These are phyloP conservation scores for Syrphus vitripennis DNA, from an alignment of 2,888 invertebrate species.

Conservation along the genomic window DNA sequence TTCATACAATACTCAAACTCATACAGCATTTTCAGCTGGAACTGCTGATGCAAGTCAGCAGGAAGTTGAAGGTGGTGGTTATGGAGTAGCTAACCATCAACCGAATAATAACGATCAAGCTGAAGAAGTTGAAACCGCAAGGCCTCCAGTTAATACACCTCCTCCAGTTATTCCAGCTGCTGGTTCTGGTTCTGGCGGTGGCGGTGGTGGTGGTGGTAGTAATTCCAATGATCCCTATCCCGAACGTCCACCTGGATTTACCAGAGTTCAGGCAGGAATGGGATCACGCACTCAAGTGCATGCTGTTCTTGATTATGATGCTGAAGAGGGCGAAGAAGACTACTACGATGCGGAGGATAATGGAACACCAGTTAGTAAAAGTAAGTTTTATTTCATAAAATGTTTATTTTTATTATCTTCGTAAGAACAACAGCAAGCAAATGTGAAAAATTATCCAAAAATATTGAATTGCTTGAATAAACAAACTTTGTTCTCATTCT, in stretches of 20 bases:
- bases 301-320: slow-evolving; percentile 81
- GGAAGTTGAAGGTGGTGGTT: slow-evolving; percentile 61
- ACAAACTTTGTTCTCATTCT: no score
- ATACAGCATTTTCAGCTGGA: slow-evolving; percentile 64
- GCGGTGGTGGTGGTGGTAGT: slow-evolving; percentile 43
- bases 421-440: no score
- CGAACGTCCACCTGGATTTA: slow-evolving; percentile 85
- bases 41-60: slow-evolving; percentile 60
- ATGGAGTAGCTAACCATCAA: slow-evolving; percentile 56
- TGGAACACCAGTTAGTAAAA: slow-evolving; percentile 73
- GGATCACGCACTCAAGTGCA: slow-evolving; percentile 82
- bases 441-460: no score
- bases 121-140: slow-evolving; percentile 16
- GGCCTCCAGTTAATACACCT: slow-evolving; percentile 17
- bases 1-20: slow-evolving; percentile 74
- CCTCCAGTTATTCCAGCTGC: slow-evolving; percentile 25
- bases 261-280: slow-evolving; percentile 84
- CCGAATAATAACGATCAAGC: slow-evolving; percentile 33
- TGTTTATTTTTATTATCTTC: no score
- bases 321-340: slow-evolving; percentile 79
- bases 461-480: neutral
- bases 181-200: slow-evolving; percentile 4
- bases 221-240: slow-evolving; percentile 78
- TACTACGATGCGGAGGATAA: slow-evolving; percentile 78
- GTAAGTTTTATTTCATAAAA: slow-evolving; percentile 67